Conservation (phyloP, 2,113 vertebrate genomes). For the Chaetops frenatus region DNA sequence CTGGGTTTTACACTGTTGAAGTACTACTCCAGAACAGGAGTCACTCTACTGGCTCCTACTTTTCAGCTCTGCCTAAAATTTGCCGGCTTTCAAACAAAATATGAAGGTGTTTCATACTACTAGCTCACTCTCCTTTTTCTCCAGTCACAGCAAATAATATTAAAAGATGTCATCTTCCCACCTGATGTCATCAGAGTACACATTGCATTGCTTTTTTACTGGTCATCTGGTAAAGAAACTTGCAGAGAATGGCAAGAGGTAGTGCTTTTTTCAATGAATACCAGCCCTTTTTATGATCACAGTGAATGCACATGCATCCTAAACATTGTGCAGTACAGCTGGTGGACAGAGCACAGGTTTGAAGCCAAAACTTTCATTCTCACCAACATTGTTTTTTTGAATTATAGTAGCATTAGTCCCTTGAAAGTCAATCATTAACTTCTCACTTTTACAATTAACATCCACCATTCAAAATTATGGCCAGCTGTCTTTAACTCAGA, state of each 20-base stretch:
- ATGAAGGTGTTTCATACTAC: not conserved
- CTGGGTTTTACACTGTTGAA: not conserved
- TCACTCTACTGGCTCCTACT: not conserved
- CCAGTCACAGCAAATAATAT: not conserved
- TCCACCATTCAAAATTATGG: not conserved
- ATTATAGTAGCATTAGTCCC: not conserved
- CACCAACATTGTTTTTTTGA: not conserved
- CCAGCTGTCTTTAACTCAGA: not conserved
- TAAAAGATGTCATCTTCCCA: not conserved
- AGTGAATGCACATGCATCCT: rapidly evolving
- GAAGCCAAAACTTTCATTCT: not conserved
- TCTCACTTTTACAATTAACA: not conserved
- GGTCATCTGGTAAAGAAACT: not conserved
- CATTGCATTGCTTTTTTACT: not conserved
- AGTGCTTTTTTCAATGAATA: not conserved
- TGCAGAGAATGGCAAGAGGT: not conserved
- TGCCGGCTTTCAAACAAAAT: not conserved
- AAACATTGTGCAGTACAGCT: not conserved
- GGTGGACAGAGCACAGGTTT: not conserved
- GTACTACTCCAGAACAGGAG: not conserved
- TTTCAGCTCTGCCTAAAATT: not conserved
- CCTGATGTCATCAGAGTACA: not conserved
- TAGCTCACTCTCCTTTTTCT: not conserved
- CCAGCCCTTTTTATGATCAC: not conserved
- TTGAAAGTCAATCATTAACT: not conserved